Evolutionary conservation across 2,113 vertebrate species (phyloP).

Genomic region (Leuciscus idus): DNA sequence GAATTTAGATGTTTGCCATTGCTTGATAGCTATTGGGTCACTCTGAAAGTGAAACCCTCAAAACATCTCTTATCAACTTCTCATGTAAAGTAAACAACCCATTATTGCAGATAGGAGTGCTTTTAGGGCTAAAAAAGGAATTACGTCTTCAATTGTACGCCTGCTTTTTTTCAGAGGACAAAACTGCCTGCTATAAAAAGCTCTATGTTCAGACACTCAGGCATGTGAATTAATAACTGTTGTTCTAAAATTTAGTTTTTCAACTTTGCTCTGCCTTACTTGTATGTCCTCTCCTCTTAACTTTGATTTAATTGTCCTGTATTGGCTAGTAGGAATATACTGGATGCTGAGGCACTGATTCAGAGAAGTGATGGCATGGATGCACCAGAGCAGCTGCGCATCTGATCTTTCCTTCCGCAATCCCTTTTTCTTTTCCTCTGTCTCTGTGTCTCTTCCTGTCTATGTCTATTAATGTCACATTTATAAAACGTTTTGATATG

Average conservation of each 20-base stretch:
- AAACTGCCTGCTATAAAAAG: not conserved
- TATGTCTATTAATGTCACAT: constrained; percentile 23
- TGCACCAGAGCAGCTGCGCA: constrained; percentile 32
- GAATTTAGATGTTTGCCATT: not conserved
- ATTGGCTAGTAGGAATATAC: constrained; percentile 3
- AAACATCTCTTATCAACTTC: constrained; percentile 29
- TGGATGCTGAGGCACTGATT: constrained; percentile 1
- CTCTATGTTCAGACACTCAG: not conserved
- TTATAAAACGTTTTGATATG: constrained; percentile 58
- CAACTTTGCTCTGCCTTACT: not conserved
- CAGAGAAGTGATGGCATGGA: not conserved
- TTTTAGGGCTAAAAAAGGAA: constrained; percentile 25
- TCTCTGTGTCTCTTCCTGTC: constrained; percentile 30
- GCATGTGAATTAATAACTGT: not conserved
- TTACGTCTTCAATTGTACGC: not conserved
- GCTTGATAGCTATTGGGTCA: not conserved
- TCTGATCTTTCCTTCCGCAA: constrained; percentile 14
- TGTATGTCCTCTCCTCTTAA: constrained; percentile 1
- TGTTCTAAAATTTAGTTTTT: not conserved
- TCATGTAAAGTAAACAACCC: constrained; percentile 28
- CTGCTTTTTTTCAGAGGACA: not conserved
- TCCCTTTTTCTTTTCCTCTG: constrained; percentile 7
- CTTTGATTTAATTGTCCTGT: constrained; percentile 11
- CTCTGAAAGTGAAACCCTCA: not conserved
- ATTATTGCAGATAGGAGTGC: not conserved